Conservation (phyloP, 2,113 vertebrate species). For the Pitta sordida region DNA sequence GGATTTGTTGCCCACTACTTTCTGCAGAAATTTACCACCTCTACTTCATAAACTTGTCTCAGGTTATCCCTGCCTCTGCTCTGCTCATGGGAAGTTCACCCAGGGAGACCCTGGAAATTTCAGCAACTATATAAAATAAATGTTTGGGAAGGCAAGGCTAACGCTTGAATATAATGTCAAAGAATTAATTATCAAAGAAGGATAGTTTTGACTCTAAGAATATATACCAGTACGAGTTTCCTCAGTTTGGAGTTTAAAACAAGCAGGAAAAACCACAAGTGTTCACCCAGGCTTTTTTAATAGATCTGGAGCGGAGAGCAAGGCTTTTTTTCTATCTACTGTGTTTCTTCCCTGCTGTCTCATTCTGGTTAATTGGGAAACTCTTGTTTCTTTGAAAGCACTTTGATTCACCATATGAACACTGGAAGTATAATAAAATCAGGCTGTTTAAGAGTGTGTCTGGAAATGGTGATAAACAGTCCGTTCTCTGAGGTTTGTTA, state of each 20-base stretch:
- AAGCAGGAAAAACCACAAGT: not conserved
- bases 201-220: not conserved
- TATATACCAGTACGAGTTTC: not conserved
- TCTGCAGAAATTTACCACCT: not conserved
- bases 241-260: not conserved
- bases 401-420: slow-evolving; percentile 40
- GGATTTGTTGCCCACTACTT: not conserved
- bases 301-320: not conserved
- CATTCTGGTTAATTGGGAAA: slow-evolving; percentile 40
- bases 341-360: slow-evolving; percentile 2
- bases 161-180: not conserved
- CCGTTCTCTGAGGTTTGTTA: not conserved
- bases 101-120: not conserved
- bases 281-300: not conserved
- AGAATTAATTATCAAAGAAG: not conserved
- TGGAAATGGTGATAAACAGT: slow-evolving; percentile 45
- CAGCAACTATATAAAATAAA: not conserved
- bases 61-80: not conserved
- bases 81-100: not conserved
- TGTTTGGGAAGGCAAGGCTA: accelerated
- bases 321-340: not conserved
- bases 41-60: not conserved
- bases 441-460: slow-evolving; percentile 56
- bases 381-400: slow-evolving; percentile 34
- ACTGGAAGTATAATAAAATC: slow-evolving; percentile 52